These are phyloP conservation scores for Rhyacichthys aspro DNA, from an alignment of 2,797 vertebrate species.

Conservation along the genomic window DNA sequence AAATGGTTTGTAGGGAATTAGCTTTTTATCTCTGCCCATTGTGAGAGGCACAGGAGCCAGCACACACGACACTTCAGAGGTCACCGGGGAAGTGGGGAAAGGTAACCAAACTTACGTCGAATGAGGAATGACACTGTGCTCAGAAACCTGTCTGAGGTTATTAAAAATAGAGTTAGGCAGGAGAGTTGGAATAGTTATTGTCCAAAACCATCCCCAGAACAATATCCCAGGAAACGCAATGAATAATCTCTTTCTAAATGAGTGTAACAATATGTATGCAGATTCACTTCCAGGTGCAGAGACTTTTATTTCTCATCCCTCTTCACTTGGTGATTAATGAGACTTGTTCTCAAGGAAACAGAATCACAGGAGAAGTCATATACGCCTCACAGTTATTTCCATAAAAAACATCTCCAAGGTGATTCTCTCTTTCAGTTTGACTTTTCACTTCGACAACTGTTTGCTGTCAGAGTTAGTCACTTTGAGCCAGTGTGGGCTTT, in stretches of 20 bases:
- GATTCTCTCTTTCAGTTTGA: not conserved
- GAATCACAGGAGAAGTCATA: not conserved
- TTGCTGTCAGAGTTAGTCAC: not conserved
- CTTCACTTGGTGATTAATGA: slow-evolving; percentile 20
- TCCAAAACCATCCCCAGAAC: slow-evolving; percentile 1
- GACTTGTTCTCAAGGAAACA: slow-evolving; percentile 9
- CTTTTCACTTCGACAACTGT: not conserved
- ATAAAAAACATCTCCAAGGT: not conserved
- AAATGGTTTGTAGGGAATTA: slow-evolving; percentile 16
- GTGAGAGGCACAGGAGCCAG: not conserved
- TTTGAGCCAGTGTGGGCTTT: not conserved
- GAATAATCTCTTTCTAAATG: slow-evolving; percentile 14
- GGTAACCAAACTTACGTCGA: not conserved
- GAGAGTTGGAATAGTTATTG: not conserved
- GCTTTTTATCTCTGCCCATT: slow-evolving; percentile 26
- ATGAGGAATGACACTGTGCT: slow-evolving; percentile 3
- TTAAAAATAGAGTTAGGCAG: slow-evolving; percentile 12
- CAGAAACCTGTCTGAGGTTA: slow-evolving; percentile 9
- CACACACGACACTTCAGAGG: slow-evolving; percentile 28
- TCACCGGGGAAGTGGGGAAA: not conserved
- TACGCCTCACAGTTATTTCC: not conserved
- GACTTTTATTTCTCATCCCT: not conserved
- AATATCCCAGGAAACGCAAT: not conserved
- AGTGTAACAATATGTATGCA: not conserved
- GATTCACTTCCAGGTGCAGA: slow-evolving; percentile 8